phyloP scores from a whole-genome alignment of 2,797 vertebrate genomes.

The Chelon auratus region DNA sequence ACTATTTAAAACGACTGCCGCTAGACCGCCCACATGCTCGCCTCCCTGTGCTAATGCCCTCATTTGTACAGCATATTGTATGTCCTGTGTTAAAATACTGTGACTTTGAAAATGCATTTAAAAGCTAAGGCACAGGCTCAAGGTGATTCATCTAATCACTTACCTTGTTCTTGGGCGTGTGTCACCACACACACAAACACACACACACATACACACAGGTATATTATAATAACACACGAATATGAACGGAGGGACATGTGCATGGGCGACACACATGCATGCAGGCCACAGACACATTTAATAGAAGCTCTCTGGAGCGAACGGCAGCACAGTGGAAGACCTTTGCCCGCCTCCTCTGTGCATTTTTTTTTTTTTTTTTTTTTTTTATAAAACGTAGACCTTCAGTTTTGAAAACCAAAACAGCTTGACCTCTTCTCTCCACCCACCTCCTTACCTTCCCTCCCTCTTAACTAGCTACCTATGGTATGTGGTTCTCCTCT shows the following conservation, averaged over 20 bases:
- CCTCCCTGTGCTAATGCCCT: conserved; percentile 52
- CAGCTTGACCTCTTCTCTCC: conserved; percentile 58
- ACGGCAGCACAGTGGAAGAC: conserved; percentile 31
- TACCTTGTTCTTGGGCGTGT: conserved; percentile 55
- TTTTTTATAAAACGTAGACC: conserved; percentile 28
- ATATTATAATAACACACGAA: conserved; percentile 32
- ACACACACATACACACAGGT: conserved; percentile 15
- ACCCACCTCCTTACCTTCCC: conserved; percentile 19
- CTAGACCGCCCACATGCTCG: conserved; percentile 38
- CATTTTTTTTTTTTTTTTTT: conserved; percentile 28
- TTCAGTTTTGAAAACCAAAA: conserved; percentile 61
- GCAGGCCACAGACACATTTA: conserved; percentile 22
- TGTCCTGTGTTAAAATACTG: conserved; percentile 64
- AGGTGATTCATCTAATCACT: conserved; percentile 76
- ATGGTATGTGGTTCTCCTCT: conserved; percentile 25
- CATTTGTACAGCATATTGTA: conserved; percentile 53
- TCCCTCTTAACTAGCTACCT: conserved; percentile 54
- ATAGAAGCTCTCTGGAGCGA: conserved; percentile 12
- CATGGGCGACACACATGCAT: conserved; percentile 7
- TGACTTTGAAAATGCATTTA: conserved; percentile 77
- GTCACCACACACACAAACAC: conserved; percentile 21
- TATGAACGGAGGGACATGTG: conserved; percentile 15
- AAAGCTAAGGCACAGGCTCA: conserved; percentile 64
- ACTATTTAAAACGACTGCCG: conserved; percentile 48
- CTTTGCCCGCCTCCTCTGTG: conserved; percentile 33